Evolutionary conservation across 2,888 invertebrate genomes (phyloP).

Genomic region (Diarsia rubi): DNA sequence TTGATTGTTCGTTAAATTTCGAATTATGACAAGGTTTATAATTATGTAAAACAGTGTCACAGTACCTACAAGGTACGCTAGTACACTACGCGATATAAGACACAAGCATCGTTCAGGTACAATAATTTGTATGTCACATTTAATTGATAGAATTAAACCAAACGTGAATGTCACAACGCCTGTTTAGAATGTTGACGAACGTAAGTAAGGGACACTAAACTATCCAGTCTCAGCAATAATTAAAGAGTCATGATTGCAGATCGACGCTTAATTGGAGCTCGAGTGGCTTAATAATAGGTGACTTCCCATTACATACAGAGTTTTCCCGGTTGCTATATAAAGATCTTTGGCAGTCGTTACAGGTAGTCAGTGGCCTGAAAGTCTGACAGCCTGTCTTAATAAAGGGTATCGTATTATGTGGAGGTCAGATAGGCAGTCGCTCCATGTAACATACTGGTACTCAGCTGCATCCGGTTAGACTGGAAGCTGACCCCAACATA

Average conservation of each 20-base stretch:
- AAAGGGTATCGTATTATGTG: too few species aligned
- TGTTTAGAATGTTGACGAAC: not conserved
- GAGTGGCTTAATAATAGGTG: too few species aligned
- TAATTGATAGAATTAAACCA: constrained; percentile 6
- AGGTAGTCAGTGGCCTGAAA: too few species aligned
- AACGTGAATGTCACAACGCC: not conserved
- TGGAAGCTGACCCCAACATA: too few species aligned
- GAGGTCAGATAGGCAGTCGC: too few species aligned
- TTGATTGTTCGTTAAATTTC: not conserved
- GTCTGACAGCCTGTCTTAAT: too few species aligned
- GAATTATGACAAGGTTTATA: too few species aligned
- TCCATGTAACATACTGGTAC: too few species aligned
- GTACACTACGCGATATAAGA: not conserved
- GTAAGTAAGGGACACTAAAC: not conserved
- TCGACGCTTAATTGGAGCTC: not conserved
- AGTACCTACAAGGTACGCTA: constrained; percentile 3
- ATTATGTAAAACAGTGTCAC: not conserved
- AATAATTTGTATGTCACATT: not conserved
- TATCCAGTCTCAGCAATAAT: not conserved
- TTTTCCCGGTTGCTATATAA: too few species aligned
- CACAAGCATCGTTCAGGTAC: not conserved
- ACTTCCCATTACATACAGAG: too few species aligned
- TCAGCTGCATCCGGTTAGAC: too few species aligned
- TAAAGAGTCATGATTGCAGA: not conserved
- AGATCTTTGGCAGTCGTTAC: too few species aligned